Conservation (phyloP, 2,888 invertebrate species). For the Drosophila suboccidentalis region DNA sequence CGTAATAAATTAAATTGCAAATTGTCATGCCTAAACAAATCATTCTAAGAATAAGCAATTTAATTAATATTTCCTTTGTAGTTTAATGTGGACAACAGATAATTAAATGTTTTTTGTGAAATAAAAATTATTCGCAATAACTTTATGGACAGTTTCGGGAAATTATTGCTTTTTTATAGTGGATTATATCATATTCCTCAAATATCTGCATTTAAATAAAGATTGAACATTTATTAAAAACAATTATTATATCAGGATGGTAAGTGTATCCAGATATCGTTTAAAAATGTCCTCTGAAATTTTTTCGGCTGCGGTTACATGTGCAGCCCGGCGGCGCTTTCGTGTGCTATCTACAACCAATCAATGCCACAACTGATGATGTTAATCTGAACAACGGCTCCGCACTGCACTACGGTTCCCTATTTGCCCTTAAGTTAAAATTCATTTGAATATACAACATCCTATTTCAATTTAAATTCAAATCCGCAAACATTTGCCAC, state of each 20-base stretch:
- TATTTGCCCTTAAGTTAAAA: slow-evolving; percentile 83
- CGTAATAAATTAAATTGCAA: too few species aligned
- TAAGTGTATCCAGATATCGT: slow-evolving; percentile 18
- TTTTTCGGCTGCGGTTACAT: slow-evolving; percentile 64
- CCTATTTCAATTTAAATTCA: slow-evolving; percentile 85
- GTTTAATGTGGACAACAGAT: too few species aligned
- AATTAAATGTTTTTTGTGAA: not conserved
- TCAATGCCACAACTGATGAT: slow-evolving; percentile 84
- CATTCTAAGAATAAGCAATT: too few species aligned
- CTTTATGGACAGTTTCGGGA: not conserved
- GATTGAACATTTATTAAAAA: not conserved
- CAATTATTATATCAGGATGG: not conserved
- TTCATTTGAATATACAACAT: slow-evolving; percentile 84
- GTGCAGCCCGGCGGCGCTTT: slow-evolving; percentile 62
- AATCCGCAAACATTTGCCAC: slow-evolving; percentile 83
- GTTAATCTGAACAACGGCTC: slow-evolving; percentile 76
- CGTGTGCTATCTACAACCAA: slow-evolving; percentile 80
- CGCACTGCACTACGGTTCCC: slow-evolving; percentile 25
- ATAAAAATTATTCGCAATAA: not conserved
- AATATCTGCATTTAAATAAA: too few species aligned
- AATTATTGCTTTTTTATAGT: too few species aligned
- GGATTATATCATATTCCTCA: too few species aligned
- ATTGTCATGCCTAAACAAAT: too few species aligned
- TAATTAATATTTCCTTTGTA: too few species aligned
- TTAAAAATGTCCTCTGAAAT: slow-evolving; percentile 10